Base-by-base conservation (phyloP, 2,888 invertebrate genomes). In the Epistrophe eligans region DNA sequence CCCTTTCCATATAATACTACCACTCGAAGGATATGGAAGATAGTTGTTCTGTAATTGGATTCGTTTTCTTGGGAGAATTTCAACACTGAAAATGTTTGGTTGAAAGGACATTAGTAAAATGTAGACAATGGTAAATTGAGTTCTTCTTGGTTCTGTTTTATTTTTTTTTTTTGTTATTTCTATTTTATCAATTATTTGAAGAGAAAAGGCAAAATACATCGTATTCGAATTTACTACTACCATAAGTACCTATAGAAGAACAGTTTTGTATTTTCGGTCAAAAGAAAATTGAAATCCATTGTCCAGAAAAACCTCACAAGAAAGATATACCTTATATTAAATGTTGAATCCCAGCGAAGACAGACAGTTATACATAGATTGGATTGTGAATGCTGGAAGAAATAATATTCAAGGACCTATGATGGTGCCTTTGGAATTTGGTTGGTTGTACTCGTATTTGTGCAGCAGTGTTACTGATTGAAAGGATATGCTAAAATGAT, bases 221-320 rank as follows among this genome's bases (percentile, higher is more conserved):
- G n/a, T 35, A 73, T 19, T 62, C 57, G 24, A 43, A 57, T 15
- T 24, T 24, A 17, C 32, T 60, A 17, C 32, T 60, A 17, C 58
- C 11, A 38, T 24, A 43, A 50, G 35, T 48, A 58, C 60, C 32
- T 50, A 32, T 35, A 13, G 43, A n/a, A 43, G 62, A 45, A 64
- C 10, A 45, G 11, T 64, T 50, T 67, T 50, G 67, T 40, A n/a
- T 70, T 70, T 66, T 24, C 74, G 81, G 77, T 77, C 73, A 50
- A 73, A 62, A 73, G 77, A 70, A 74, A 81, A 85, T 85, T 79
- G 85, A 81, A 70, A 77, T 77, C 70, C 73, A 81, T 81, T 81
- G 85, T 81, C 32, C 67, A 66, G 64, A 64, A 32, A 57, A 73
- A 82, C 77, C 76, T 50, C 71, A 77, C 35, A 77, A 57, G 55